Conservation (phyloP, 2,797 vertebrate genomes). For the Sebastiscus tertius region DNA sequence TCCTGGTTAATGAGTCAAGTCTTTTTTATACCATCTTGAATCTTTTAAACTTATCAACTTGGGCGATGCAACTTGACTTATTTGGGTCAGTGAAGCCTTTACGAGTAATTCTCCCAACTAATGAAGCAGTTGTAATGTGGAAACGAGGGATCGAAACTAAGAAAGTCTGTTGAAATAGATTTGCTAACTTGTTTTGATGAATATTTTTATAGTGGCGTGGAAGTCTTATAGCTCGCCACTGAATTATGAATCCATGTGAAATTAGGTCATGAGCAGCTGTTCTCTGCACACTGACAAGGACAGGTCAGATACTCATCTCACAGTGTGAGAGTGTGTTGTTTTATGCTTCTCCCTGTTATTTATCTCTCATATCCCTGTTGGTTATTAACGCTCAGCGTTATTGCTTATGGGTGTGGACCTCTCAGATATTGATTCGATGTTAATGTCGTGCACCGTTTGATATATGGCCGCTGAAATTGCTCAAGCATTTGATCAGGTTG, state of each 20-base stretch:
- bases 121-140: slow-evolving; percentile 45
- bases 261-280: slow-evolving; percentile 68
- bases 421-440: slow-evolving; percentile 74
- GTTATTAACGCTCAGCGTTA: slow-evolving; percentile 68
- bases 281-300: slow-evolving; percentile 60
- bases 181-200: slow-evolving; percentile 64
- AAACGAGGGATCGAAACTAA: slow-evolving; percentile 18
- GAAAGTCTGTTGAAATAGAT: slow-evolving; percentile 39
- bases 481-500: slow-evolving; percentile 81
- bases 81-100: slow-evolving; percentile 68
- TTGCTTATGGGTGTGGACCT: slow-evolving; percentile 62
- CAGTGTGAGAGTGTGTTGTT: slow-evolving; percentile 40
- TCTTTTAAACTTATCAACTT: slow-evolving; percentile 67
- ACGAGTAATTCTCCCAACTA: slow-evolving; percentile 52
- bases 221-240: slow-evolving; percentile 44
- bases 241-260: slow-evolving; percentile 72
- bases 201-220: slow-evolving; percentile 58
- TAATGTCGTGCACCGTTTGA: slow-evolving; percentile 78
- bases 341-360: slow-evolving; percentile 62
- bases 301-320: slow-evolving; percentile 65
- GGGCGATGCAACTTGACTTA: slow-evolving; percentile 70
- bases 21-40: slow-evolving; percentile 61
- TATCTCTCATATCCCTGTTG: slow-evolving; percentile 57
- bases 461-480: slow-evolving; percentile 78
- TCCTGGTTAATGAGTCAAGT: slow-evolving; percentile 46